Evolutionary conservation across 2,888 invertebrate genomes (phyloP), one percentile per base, ranked within the genome.

Genomic region (Oscheius sp.): DNA sequence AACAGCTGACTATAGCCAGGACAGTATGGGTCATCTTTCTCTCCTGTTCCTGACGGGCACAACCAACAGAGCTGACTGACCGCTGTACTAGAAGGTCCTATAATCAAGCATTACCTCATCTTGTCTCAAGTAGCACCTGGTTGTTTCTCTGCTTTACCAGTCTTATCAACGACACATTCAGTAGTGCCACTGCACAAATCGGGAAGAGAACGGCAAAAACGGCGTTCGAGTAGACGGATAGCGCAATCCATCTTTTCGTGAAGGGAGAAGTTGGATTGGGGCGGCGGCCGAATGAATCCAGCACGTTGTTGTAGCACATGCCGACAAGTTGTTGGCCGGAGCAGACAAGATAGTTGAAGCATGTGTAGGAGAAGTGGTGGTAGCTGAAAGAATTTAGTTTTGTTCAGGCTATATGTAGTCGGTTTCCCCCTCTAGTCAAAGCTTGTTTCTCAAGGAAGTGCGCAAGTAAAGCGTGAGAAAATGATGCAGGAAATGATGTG

Each of bases 1-100:
- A 84, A 53, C 82, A 82, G 3, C 82, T 78, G 33, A 84, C 81
- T 48, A 84, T 84, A 11, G 84, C 84, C 70, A 82, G 33, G 13
- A 83, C 83, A 10, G 80, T 81, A 21, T 82, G 76, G 11, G 83
- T 83, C 84, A 84, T 81, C 35, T 82, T 80, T 65, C 76, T 80
- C 63, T 84, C 83, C 58, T 84, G 84, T 35, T 84, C 80, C 0
- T 80, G 79, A 60, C 76, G 72, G 3, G 70, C 47, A 5, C 51
- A 68, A 2, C 68, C 68, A 5, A 68, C 68, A n/a, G 74, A 32
- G 50, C 58, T 74, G 11, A 51, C 73, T 1, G 55, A 50, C 10
- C 65, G 47, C 42, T 60, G 68, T 11, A 74, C 51, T 11, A 74
- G 59, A 1, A 74, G 59, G 3, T 74, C 74, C 73, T 73, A 21